Evolutionary conservation across 2,113 vertebrate genomes (phyloP).

Genomic region (Cynocephalus volans): DNA sequence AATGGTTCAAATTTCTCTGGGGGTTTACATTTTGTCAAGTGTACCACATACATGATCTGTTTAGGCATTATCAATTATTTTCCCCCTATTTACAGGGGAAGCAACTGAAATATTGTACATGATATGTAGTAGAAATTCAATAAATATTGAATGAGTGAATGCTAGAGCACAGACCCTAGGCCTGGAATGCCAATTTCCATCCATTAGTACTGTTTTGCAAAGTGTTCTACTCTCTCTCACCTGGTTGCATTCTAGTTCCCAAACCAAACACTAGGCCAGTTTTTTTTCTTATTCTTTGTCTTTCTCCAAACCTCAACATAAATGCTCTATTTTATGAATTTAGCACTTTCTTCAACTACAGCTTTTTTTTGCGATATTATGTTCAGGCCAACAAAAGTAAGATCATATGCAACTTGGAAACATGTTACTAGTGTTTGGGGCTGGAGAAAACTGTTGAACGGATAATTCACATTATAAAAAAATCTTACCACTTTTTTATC

Average conservation of each 20-base stretch:
- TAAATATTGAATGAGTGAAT: not conserved
- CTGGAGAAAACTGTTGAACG: not conserved
- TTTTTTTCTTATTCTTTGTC: not conserved
- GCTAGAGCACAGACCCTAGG: not conserved
- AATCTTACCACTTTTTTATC: not conserved
- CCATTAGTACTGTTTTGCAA: not conserved
- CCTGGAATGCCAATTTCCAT: not conserved
- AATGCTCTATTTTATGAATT: not conserved
- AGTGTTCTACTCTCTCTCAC: not conserved
- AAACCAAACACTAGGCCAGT: not conserved
- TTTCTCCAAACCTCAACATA: not conserved
- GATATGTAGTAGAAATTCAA: not conserved
- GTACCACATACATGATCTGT: not conserved
- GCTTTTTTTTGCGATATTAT: not conserved
- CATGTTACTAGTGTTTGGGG: not conserved
- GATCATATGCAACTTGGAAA: not conserved
- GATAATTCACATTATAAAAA: not conserved
- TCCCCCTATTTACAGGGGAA: not conserved
- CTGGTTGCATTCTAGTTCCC: fast-evolving
- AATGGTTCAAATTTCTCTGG: not conserved
- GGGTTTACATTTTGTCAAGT: not conserved
- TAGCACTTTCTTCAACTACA: not conserved
- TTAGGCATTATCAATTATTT: not conserved
- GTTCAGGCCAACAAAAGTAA: not conserved
- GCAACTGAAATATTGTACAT: not conserved